Evolutionary conservation across 2,113 vertebrate genomes (phyloP).

Genomic region (Lepus americanus): DNA sequence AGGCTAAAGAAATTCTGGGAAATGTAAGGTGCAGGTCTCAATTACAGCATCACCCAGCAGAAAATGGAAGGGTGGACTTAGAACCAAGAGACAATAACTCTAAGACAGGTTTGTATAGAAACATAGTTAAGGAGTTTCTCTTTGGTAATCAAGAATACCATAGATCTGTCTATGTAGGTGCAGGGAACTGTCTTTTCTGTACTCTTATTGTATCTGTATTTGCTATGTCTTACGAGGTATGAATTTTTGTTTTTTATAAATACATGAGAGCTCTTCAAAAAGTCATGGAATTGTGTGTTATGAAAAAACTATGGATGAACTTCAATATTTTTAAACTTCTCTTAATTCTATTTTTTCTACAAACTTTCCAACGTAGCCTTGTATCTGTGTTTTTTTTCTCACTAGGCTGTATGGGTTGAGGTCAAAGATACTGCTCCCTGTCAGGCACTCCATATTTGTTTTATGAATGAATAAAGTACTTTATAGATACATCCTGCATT

Average conservation of each 20-base stretch:
- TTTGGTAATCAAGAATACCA: conserved; percentile 13
- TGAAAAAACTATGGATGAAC: too few species aligned
- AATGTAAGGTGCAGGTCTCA: not conserved
- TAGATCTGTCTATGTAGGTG: not conserved
- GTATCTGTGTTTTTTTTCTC: not conserved
- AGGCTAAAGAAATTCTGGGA: conserved; percentile 25
- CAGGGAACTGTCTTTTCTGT: not conserved
- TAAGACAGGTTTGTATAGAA: not conserved
- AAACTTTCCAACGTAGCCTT: not conserved
- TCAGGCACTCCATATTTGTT: not conserved
- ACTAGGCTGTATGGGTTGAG: not conserved
- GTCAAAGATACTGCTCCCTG: not conserved
- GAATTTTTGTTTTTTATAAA: not conserved
- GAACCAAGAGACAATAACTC: not conserved
- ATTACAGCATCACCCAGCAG: not conserved
- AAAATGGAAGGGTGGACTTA: not conserved
- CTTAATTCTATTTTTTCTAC: too few species aligned
- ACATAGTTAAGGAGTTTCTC: not conserved
- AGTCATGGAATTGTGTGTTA: not conserved
- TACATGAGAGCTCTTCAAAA: too few species aligned
- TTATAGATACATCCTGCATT: conserved; percentile 16
- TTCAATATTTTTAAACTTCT: too few species aligned
- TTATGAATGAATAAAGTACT: conserved; percentile 52
- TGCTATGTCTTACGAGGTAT: not conserved
- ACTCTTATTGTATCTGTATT: not conserved